Evolutionary conservation across 2,797 vertebrate species (phyloP).

Genomic region (Sylvilagus floridanus): DNA sequence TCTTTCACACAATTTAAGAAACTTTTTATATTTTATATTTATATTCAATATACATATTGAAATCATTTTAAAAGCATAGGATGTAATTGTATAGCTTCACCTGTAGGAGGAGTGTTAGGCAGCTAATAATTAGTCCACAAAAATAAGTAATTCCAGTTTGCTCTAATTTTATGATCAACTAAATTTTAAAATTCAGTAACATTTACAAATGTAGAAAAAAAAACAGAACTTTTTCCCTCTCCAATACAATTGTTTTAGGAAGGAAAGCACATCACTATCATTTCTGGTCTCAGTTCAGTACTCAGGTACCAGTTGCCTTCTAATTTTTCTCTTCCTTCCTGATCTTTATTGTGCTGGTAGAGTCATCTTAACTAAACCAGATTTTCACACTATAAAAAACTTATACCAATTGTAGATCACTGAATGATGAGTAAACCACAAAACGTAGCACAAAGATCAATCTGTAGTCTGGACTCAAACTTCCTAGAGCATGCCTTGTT

Average conservation of each 20-base stretch:
- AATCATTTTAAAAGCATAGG: conserved; percentile 39
- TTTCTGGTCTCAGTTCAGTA: not conserved
- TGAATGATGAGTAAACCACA: not conserved
- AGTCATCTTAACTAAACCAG: conserved; percentile 10
- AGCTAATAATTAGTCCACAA: conserved; percentile 74
- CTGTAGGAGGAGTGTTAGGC: conserved; percentile 86
- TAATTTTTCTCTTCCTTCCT: not conserved
- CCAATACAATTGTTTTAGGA: not conserved
- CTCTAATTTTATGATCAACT: conserved; percentile 36
- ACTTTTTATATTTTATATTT: conserved; percentile 12
- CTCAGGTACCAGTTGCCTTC: not conserved
- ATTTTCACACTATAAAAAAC: not conserved
- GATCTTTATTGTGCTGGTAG: conserved; percentile 1
- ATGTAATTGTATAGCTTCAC: conserved; percentile 83
- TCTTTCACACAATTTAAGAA: not conserved
- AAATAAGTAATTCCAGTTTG: conserved; percentile 14
- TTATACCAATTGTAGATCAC: not conserved
- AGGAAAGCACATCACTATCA: not conserved
- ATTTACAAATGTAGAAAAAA: not conserved
- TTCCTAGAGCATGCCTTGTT: not conserved
- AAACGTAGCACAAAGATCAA: not conserved
- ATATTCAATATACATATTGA: not conserved
- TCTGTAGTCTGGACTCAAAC: not conserved
- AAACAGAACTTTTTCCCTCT: not conserved
- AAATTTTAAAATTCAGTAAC: not conserved